These are phyloP conservation scores for Aplodontia rufa DNA, from an alignment of 2,113 vertebrate species.

Conservation along the genomic window DNA sequence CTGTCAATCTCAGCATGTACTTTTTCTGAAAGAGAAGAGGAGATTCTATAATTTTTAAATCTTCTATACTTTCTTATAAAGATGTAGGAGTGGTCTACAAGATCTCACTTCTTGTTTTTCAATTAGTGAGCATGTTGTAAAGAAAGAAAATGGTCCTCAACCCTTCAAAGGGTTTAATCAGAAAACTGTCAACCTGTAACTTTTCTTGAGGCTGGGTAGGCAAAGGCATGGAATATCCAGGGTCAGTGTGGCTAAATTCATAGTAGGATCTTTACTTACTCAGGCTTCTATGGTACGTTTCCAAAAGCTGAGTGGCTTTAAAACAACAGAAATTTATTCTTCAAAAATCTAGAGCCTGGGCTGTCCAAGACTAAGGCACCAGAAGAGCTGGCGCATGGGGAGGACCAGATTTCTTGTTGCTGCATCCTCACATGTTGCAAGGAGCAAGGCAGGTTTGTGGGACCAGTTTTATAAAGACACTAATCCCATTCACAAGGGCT, in stretches of 20 bases:
- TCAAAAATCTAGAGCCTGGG: not conserved
- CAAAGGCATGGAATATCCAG: not conserved
- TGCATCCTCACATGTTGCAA: not conserved
- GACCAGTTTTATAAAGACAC: not conserved
- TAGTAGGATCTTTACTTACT: not conserved
- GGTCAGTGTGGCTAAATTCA: not conserved
- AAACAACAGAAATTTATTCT: not conserved
- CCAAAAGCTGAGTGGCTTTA: accelerated
- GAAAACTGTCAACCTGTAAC: not conserved
- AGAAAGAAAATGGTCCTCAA: not conserved
- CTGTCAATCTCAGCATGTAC: conserved; percentile 70
- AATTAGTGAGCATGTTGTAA: not conserved
- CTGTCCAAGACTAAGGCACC: not conserved
- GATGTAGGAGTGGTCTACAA: not conserved
- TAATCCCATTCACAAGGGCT: not conserved
- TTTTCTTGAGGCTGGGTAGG: not conserved
- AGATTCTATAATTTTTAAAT: not conserved
- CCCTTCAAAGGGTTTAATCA: not conserved
- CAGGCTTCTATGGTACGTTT: not conserved
- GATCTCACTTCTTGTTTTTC: not conserved
- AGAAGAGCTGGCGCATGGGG: not conserved
- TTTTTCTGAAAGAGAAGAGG: conserved; percentile 60
- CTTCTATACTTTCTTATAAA: not conserved
- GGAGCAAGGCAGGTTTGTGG: too few relatives aligned
- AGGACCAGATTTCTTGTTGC: not conserved